Evolutionary conservation across 1,140 invertebrate genomes (phyloP).

Genomic region (Drosophila sechellia): DNA sequence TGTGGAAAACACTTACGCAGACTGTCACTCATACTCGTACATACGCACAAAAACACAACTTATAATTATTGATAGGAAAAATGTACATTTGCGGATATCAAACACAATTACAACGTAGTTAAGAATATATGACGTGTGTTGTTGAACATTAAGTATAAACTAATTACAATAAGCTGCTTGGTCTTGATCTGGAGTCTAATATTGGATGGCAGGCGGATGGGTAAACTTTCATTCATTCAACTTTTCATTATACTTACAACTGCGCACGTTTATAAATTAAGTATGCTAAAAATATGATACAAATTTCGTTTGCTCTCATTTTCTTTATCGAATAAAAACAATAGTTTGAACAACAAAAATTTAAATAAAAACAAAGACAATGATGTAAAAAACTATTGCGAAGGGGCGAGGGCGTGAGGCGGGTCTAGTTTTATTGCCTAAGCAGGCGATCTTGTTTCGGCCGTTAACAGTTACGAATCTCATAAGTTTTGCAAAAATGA

Average conservation of each 20-base stretch:
- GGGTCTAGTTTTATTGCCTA: constrained; percentile 1
- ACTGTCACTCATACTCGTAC: constrained; percentile 24
- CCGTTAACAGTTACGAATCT: constrained; percentile 70
- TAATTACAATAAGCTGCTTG: constrained; percentile 60
- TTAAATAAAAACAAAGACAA: constrained; percentile 40
- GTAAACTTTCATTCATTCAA: constrained; percentile 16
- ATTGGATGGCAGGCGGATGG: constrained; percentile 29
- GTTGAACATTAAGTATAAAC: constrained; percentile 41
- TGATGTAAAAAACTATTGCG: constrained; percentile 24
- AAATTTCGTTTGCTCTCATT: constrained; percentile 32
- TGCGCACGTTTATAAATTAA: constrained; percentile 31
- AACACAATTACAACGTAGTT: constrained; percentile 27
- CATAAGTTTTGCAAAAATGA: constrained; percentile 96
- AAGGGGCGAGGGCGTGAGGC: constrained; percentile 6
- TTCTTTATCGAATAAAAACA: constrained; percentile 49
- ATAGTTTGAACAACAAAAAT: constrained; percentile 34
- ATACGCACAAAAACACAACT: constrained; percentile 36
- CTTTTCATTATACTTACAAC: constrained; percentile 40
- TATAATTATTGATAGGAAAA: constrained; percentile 52
- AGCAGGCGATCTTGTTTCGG: constrained; percentile 28
- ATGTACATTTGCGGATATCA: constrained; percentile 59
- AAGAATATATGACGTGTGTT: constrained; percentile 24
- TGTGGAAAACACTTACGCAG: constrained; percentile 19
- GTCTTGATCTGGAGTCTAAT: constrained; percentile 27
- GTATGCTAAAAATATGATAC: constrained; percentile 34